Conservation (phyloP, 2,888 invertebrate species). For the Meghimatium bilineatum region DNA sequence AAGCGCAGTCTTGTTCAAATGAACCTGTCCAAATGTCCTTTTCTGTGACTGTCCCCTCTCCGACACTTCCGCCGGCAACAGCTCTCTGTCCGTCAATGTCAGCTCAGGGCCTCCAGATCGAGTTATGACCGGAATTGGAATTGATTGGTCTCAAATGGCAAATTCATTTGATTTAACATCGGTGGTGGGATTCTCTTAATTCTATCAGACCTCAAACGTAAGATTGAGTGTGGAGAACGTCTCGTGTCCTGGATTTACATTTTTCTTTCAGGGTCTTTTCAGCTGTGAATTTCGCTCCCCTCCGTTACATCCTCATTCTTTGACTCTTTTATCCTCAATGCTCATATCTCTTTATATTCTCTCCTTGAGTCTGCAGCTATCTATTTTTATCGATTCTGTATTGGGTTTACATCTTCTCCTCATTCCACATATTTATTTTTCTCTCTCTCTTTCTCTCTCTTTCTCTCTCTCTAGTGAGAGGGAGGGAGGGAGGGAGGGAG, state of each 20-base stretch:
- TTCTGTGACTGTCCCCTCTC: constrained; percentile 1
- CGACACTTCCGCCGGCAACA: constrained; percentile 22
- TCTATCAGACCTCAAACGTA: constrained; percentile 49
- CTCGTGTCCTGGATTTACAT: constrained; percentile 6
- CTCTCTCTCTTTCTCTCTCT: not conserved
- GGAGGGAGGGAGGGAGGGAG: too few species aligned
- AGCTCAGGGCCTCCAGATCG: constrained; percentile 51
- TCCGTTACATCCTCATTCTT: not conserved
- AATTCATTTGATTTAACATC: constrained; percentile 54
- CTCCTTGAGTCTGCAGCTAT: not conserved
- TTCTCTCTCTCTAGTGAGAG: too few species aligned
- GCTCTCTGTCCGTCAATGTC: constrained; percentile 45
- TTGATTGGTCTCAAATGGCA: constrained; percentile 58
- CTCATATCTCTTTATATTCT: not conserved
- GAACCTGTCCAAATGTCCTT: constrained; percentile 19
- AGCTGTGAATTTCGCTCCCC: not conserved
- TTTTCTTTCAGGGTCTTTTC: not conserved
- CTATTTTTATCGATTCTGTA: not conserved
- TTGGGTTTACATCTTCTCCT: not conserved
- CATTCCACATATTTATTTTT: not conserved
- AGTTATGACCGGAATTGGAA: constrained; percentile 57
- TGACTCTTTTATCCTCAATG: not conserved
- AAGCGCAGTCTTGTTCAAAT: not conserved
- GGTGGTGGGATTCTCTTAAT: constrained; percentile 43
- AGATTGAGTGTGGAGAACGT: constrained; percentile 42